Base-by-base conservation (phyloP, 2,888 invertebrate genomes). In the Pterobdella sp. region DNA sequence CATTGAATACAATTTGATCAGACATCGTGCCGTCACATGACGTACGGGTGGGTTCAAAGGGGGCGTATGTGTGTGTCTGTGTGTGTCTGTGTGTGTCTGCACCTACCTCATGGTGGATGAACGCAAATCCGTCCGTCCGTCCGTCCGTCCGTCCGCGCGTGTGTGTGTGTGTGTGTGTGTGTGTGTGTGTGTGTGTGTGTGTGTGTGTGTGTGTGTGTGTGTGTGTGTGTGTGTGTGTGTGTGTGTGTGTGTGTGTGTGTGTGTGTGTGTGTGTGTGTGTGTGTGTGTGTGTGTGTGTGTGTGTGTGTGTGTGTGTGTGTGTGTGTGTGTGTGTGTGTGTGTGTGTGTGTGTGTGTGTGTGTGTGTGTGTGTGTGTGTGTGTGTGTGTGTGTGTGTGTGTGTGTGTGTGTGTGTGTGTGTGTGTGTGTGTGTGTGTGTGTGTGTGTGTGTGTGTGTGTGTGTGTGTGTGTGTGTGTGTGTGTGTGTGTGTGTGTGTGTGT, bases 201-300 rank as follows among this genome's bases (percentile, higher is more conserved):
- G 64, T 63, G 64, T 63, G 64, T 63, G 64, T 67, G 67, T 67
- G 35, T 67, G 32, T 32, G 67, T 67, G 67, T 67, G 67, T 34
- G 35, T 67, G 67, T 67, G 42, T 42, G 42, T 42, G 42, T 42
- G 42, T 42, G 42, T 42, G 18, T 42, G 42, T 42, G 42, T 42
- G 42, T 42, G 42, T 42, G 42, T 42, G 42, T 42, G 42, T 42
- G 42, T 42, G 42, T 42, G 42, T 42, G 42, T 42, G 42, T 42
- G 42, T 42, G 42, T 42, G 42, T 42, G 42, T 42, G 42, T 42
- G 42, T 42, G 42, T 42, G 42, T 42, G 42, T 42, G 42, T 42
- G 42, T 42, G 42, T 42, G 42, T 42, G 42, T 42, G 42, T 42
- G 42, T 42, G 42, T 42, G 42, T 42, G 42, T 42, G 42, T 42